Percentiles rank a stretch among this genome's conserved stretches.
These are phyloP conservation scores for Chionoecetes opilio DNA, from an alignment of 1,140 invertebrate genomes.

Conservation along the genomic window DNA sequence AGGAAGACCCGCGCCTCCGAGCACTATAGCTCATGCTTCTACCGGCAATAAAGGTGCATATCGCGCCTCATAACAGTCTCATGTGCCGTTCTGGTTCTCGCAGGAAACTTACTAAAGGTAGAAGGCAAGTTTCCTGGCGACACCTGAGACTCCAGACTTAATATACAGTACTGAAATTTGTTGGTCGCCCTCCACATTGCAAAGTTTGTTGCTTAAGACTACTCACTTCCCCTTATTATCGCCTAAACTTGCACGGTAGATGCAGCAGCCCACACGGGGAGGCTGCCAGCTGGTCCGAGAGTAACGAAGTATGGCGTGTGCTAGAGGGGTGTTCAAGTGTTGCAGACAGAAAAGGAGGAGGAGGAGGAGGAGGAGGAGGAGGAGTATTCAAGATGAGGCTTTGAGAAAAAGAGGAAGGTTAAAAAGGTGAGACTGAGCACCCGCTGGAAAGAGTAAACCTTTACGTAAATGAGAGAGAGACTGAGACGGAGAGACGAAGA, in stretches of 20 bases:
- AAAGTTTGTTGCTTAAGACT: not conserved
- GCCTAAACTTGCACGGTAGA: not conserved
- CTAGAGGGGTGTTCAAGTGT: too few relatives aligned
- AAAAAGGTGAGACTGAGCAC: too few relatives aligned
- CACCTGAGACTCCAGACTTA: conserved; percentile 42
- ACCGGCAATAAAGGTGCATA: not conserved
- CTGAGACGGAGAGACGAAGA: too few relatives aligned
- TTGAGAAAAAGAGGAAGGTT: too few relatives aligned
- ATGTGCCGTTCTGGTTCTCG: not conserved
- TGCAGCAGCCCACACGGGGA: not conserved
- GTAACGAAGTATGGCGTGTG: not conserved
- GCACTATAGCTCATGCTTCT: not conserved
- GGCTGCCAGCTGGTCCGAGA: not conserved
- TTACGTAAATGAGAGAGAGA: too few relatives aligned
- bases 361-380: conserved; percentile 10
- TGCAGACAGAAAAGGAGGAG: not conserved
- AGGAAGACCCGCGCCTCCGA: not conserved
- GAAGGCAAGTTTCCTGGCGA: conserved; percentile 48
- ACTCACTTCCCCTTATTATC: not conserved
- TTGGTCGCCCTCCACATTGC: not conserved
- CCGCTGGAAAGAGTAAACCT: too few relatives aligned
- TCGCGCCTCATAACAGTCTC: not conserved
- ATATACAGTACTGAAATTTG: conserved; percentile 36
- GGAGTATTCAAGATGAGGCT: not conserved
- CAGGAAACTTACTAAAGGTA: not conserved